Percentiles rank a stretch among this genome's conserved stretches.
Evolutionary conservation across 2,797 vertebrate genomes (phyloP).

Genomic region (Acipenser transmontanus): DNA sequence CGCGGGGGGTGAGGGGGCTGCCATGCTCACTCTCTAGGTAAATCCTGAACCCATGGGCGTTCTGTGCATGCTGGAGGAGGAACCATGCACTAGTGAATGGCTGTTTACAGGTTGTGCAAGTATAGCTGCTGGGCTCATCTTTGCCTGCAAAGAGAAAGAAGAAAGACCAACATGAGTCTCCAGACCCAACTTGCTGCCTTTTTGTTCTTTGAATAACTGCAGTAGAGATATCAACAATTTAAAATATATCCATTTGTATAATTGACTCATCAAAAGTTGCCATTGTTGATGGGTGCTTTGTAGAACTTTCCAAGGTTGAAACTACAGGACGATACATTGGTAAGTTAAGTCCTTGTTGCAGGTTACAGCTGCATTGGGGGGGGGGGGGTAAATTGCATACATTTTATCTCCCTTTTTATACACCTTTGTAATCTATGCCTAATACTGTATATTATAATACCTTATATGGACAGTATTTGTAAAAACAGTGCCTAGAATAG

Average conservation of each 20-base stretch:
- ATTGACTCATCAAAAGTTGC: too few species aligned
- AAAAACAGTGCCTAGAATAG: too few species aligned
- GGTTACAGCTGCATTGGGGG: background rate
- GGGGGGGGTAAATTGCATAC: background rate
- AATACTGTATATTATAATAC: too few species aligned
- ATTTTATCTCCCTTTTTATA: constrained; percentile 6
- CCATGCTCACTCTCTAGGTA: constrained; percentile 78
- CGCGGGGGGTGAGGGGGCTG: constrained; percentile 89
- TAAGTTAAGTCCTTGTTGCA: too few species aligned
- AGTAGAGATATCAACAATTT: too few species aligned
- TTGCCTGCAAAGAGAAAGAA: constrained; percentile 68
- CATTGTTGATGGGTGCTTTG: too few species aligned
- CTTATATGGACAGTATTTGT: too few species aligned
- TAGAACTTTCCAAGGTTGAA: too few species aligned
- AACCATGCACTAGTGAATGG: constrained; percentile 80
- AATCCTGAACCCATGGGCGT: constrained; percentile 77
- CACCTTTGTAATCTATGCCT: constrained; percentile 12
- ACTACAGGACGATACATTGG: too few species aligned
- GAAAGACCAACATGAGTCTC: constrained; percentile 52
- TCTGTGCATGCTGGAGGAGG: constrained; percentile 79
- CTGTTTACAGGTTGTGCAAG: constrained; percentile 80
- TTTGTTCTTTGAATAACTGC: too few species aligned
- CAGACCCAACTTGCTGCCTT: background rate
- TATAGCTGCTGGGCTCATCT: constrained; percentile 80
- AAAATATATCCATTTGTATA: too few species aligned